Base-by-base conservation (phyloP, 2,797 vertebrate species). In the Argya squamiceps region DNA sequence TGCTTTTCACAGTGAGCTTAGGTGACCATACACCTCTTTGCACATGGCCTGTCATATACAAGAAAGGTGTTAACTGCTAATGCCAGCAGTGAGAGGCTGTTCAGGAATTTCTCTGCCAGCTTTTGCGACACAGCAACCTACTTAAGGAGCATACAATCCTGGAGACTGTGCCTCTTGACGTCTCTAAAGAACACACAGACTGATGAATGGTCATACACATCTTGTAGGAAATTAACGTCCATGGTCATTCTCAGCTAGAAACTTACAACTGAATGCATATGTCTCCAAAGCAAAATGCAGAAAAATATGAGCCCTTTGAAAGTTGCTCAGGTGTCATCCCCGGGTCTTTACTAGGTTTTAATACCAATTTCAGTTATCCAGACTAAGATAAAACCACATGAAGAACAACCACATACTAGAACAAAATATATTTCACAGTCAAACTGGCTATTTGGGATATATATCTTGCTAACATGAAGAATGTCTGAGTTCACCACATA, bases 11-110 rank as follows among this genome's bases (percentile, higher is more conserved):
- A 87, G 74, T 3, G 39, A 75, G 58, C 81, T 83, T 56, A 85
- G 68, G 64, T 87, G 56, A 63, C 81, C 58, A 2, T 29, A 36
- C 74, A 91, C 74, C 64, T 86, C 83, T 86, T 88, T 71, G n/a
- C 70, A 37, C 77, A 21, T 71, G 56, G 64, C 29, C 60, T 89
- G 67, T 92, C 86, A 78, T 41, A n/a, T 7, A 80, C 11, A 34
- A 55, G 88, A 81, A 92, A 67, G 34, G 80, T 74, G 93, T 89
- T 90, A 95, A 94, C 74, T 80, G 59, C 81, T 87, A 92, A 85
- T 71, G 36, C 46, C 89, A 93, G 49, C 50, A 63, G 52, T 5
- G 56, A 39, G 70, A 91, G 70, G 70, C 39, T 49, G 56, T 64
- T 87, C 52, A 64, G 67, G 89, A 90, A 37, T 64, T 53, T 71